phyloP scores from a whole-genome alignment of 2,113 vertebrate species.

The Megaleporinus macrocephalus region DNA sequence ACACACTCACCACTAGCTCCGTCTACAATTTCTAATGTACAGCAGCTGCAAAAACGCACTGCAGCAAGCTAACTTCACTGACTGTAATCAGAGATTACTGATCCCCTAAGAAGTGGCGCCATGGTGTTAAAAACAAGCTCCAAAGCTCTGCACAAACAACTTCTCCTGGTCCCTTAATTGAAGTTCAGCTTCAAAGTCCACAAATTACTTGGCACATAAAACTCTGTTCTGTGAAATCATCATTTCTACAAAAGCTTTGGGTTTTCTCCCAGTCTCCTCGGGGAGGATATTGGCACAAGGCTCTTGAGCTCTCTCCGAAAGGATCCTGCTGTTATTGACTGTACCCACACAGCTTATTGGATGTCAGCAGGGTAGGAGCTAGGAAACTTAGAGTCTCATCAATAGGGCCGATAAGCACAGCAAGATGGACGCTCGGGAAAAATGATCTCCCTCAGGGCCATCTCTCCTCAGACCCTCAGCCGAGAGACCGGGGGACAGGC shows the following conservation, averaged over 20 bases:
- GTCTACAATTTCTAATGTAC: neutral
- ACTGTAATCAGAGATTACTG: constrained; percentile 29
- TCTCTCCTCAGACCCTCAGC: constrained; percentile 12
- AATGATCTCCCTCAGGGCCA: constrained; percentile 33
- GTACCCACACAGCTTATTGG: constrained; percentile 22
- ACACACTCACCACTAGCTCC: neutral
- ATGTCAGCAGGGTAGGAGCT: constrained; percentile 22
- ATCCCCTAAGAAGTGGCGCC: constrained; percentile 5
- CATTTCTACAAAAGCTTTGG: constrained; percentile 15
- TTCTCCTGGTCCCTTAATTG: constrained; percentile 15
- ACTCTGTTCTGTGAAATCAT: constrained; percentile 38
- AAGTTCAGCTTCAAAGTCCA: constrained; percentile 35
- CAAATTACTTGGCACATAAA: constrained; percentile 35
- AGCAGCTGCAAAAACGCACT: constrained; percentile 26
- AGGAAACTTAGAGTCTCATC: constrained; percentile 32
- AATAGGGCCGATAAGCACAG: constrained; percentile 39
- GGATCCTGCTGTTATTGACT: constrained; percentile 40
- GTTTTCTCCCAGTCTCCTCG: constrained; percentile 4
- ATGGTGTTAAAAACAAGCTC: constrained; percentile 18
- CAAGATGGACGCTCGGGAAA: constrained; percentile 24
- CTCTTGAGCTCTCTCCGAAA: constrained; percentile 13
- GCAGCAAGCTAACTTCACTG: constrained; percentile 24
- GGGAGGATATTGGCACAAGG: constrained; percentile 18
- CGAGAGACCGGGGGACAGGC: neutral
- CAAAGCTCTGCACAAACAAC: constrained; percentile 24